These are phyloP conservation scores for Cerceris ruficornis DNA, from an alignment of 2,888 invertebrate genomes.

Conservation along the genomic window DNA sequence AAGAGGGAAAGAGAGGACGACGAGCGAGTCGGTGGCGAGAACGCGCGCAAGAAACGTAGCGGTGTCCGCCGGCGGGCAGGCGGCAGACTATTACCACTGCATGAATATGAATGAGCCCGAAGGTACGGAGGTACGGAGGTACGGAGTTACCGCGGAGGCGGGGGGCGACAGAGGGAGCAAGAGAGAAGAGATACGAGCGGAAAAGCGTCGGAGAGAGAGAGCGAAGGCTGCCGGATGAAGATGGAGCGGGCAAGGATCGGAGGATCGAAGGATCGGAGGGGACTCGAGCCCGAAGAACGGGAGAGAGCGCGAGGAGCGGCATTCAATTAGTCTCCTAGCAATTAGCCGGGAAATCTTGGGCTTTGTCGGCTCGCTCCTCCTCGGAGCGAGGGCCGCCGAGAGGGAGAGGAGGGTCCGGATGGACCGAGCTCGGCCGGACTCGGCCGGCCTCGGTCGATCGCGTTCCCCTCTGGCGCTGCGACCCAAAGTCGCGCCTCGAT, in stretches of 20 bases:
- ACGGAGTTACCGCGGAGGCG: constrained; percentile 9
- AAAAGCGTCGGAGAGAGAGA: constrained; percentile 4
- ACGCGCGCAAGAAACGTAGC: constrained; percentile 77
- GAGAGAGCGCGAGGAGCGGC: constrained; percentile 72
- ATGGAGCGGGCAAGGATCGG: constrained; percentile 22
- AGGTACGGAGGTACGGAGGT: constrained; percentile 51
- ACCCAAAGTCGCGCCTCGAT: too few relatives aligned
- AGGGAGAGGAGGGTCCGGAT: background rate
- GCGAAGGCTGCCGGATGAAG: constrained; percentile 28
- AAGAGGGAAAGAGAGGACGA: constrained; percentile 1
- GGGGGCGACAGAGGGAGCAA: background rate
- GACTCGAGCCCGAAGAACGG: too few relatives aligned
- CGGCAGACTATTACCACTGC: constrained; percentile 79
- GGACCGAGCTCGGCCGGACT: too few relatives aligned
- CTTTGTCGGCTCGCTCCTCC: constrained; percentile 75
- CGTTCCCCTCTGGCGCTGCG: too few relatives aligned
- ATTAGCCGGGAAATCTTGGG: constrained; percentile 81
- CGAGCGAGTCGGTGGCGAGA: constrained; percentile 60
- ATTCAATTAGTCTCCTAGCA: constrained; percentile 82
- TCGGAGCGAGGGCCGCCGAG: constrained; percentile 68
- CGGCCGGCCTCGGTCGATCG: too few relatives aligned
- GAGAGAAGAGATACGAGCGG: background rate
- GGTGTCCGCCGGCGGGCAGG: constrained; percentile 74
- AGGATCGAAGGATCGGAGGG: constrained; percentile 17
- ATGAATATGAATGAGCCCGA: constrained; percentile 81